Evolutionary conservation across 1,140 invertebrate genomes (phyloP).

Genomic region (Temnothorax curvispinosus): DNA sequence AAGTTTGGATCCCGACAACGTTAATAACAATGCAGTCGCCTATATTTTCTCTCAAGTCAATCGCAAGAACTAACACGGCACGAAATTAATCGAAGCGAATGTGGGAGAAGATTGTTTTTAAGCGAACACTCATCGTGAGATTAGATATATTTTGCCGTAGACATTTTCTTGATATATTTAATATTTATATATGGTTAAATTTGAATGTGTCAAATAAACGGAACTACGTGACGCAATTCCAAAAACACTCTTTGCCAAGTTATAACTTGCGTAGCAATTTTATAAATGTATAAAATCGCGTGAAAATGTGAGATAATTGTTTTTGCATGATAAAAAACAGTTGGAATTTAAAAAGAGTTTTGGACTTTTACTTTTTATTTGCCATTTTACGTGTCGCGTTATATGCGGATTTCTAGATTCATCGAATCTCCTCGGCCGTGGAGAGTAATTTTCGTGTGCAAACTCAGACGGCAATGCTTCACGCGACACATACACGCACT

Average conservation of each 20-base stretch:
- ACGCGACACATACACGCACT: conserved; percentile 48
- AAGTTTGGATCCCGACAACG: conserved; percentile 59
- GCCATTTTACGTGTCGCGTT: not conserved
- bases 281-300: not conserved
- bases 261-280: not conserved
- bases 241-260: not conserved
- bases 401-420: not conserved
- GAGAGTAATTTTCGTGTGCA: conserved; percentile 39
- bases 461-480: conserved; percentile 19
- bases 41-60: conserved; percentile 13
- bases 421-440: not conserved
- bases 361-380: not conserved
- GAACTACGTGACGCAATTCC: not conserved
- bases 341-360: not conserved
- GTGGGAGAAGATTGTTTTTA: not conserved
- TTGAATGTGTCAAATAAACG: not conserved
- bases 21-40: conserved; percentile 63
- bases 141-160: not conserved
- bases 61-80: not conserved
- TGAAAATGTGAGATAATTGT: not conserved
- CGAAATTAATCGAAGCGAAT: conserved; percentile 27
- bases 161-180: not conserved
- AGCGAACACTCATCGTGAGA: not conserved
- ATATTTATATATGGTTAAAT: not conserved
- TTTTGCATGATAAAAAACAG: not conserved